Evolutionary conservation across 2,113 vertebrate genomes (phyloP).

Genomic region (Gobiocypris rarus): DNA sequence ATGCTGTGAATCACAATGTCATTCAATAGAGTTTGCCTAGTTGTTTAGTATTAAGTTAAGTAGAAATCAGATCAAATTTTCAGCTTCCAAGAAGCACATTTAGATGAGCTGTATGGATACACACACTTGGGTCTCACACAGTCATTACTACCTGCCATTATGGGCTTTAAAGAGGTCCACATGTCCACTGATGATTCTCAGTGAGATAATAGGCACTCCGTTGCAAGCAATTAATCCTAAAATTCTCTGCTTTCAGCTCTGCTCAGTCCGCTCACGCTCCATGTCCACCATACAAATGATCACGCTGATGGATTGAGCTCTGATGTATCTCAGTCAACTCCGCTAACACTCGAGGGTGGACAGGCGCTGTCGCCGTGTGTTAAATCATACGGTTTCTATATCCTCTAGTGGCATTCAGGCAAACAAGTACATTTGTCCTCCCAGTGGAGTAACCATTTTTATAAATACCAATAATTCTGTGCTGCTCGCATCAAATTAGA

Average conservation of each 20-base stretch:
- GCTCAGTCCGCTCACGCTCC: not conserved
- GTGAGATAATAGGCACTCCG: constrained; percentile 53
- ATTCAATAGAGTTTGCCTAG: not conserved
- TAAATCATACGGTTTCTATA: not conserved
- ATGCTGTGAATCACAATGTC: not conserved
- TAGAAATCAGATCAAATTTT: not conserved
- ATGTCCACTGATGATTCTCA: constrained; percentile 43
- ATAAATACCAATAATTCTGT: too few relatives aligned
- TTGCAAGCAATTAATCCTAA: constrained; percentile 58
- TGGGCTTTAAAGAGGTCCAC: constrained; percentile 43
- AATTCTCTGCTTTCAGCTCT: constrained; percentile 30
- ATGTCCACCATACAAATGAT: constrained; percentile 33
- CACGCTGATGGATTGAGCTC: not conserved
- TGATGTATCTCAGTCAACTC: constrained; percentile 12
- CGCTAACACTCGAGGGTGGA: not conserved
- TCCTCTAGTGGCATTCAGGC: not conserved
- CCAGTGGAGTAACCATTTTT: not conserved
- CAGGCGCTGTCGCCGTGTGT: not conserved
- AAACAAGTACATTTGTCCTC: constrained; percentile 26
- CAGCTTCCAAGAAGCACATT: not conserved
- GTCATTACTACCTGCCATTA: constrained; percentile 48
- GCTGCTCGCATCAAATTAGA: too few relatives aligned
- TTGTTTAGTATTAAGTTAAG: constrained; percentile 7
- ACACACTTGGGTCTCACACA: not conserved
- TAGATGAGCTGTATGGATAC: not conserved